phyloP scores from a whole-genome alignment of 2,797 vertebrate species.

The Micropoecilia bifurca region DNA sequence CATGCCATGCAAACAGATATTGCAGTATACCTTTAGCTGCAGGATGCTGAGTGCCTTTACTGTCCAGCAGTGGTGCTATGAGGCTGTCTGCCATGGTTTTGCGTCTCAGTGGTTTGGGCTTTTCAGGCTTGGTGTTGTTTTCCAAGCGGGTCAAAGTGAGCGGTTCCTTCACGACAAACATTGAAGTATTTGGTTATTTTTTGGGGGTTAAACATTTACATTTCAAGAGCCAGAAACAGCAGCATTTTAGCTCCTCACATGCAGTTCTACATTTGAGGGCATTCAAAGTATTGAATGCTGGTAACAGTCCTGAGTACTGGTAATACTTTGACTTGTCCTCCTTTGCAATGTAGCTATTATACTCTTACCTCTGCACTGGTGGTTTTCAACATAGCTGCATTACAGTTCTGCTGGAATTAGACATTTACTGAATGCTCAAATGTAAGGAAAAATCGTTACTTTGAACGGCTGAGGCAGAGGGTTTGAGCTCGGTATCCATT shows the following conservation, averaged over 20 bases:
- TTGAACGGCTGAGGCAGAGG: constrained; percentile 97
- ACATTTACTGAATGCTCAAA: not conserved
- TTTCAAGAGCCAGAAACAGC: not conserved
- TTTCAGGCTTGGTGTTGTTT: constrained; percentile 91
- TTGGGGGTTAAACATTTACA: not conserved
- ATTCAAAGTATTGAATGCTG: not conserved
- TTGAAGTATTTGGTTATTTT: constrained; percentile 7
- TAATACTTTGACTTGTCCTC: not conserved
- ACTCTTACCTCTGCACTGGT: not conserved
- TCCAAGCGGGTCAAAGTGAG: constrained; percentile 90
- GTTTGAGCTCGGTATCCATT: constrained; percentile 94
- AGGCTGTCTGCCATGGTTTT: constrained; percentile 91
- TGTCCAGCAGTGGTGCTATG: constrained; percentile 90
- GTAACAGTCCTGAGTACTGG: not conserved
- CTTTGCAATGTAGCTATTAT: not conserved
- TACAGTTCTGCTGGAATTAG: not conserved
- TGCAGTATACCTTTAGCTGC: constrained; percentile 75
- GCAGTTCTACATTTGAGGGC: not conserved
- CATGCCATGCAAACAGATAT: not conserved
- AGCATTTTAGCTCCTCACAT: not conserved
- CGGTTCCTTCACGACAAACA: constrained; percentile 82
- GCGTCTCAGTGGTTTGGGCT: constrained; percentile 90
- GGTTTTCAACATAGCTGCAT: not conserved
- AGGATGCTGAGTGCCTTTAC: constrained; percentile 87
- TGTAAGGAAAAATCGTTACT: constrained; percentile 53